Evolutionary conservation across 2,113 vertebrate species (phyloP).

Genomic region (Chloropsis hardwickii): DNA sequence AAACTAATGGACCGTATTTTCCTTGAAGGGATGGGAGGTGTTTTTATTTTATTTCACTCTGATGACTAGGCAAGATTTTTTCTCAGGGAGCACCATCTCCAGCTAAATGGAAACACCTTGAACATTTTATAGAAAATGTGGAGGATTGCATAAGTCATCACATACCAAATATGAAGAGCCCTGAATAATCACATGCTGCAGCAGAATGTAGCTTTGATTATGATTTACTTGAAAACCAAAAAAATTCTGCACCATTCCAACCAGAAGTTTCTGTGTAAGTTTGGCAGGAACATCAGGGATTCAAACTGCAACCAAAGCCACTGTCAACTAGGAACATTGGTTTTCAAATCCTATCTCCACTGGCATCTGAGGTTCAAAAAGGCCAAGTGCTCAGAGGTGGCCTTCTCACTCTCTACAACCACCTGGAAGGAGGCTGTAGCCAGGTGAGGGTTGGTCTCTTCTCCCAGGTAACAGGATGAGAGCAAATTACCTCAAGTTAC

Average conservation of each 20-base stretch:
- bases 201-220: not conserved
- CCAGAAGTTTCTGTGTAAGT: not conserved
- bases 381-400: not conserved
- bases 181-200: not conserved
- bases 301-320: not conserved
- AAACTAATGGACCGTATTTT: constrained; percentile 16
- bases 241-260: not conserved
- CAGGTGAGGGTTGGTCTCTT: not conserved
- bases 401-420: not conserved
- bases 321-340: not conserved
- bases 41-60: not conserved
- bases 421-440: not conserved
- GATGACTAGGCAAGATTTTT: not conserved
- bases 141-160: not conserved
- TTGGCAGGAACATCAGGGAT: not conserved
- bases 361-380: not conserved
- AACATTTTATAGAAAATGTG: not conserved
- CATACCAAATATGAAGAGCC: not conserved
- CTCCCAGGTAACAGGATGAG: not conserved
- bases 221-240: not conserved
- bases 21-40: not conserved
- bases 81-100: not conserved
- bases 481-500: not conserved
- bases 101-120: not conserved
- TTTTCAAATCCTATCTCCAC: not conserved